phyloP scores from a whole-genome alignment of 2,113 vertebrate genomes.

The Antechinus flavipes region DNA sequence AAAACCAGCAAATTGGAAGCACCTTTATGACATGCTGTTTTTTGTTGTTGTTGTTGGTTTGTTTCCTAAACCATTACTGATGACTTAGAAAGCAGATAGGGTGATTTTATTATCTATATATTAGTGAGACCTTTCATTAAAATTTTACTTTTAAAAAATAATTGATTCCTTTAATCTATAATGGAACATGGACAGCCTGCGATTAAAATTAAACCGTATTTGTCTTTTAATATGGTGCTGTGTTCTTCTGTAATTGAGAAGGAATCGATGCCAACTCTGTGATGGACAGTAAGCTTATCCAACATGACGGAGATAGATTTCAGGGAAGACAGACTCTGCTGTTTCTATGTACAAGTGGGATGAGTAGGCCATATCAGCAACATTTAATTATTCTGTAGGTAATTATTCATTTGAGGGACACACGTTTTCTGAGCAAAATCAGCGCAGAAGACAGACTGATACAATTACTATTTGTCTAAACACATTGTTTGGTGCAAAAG shows the following conservation, averaged over 20 bases:
- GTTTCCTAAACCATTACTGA: constrained; percentile 52
- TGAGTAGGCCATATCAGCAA: constrained; percentile 87
- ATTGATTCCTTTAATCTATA: constrained; percentile 86
- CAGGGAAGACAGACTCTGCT: constrained; percentile 88
- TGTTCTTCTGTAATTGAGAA: constrained; percentile 87
- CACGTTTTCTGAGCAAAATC: constrained; percentile 80
- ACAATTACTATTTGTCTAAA: constrained; percentile 83
- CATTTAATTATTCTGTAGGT: constrained; percentile 94
- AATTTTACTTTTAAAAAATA: constrained; percentile 85
- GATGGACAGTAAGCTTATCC: constrained; percentile 91
- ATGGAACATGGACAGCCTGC: constrained; percentile 81
- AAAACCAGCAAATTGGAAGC: constrained; percentile 20
- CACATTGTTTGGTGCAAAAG: constrained; percentile 76
- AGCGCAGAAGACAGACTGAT: constrained; percentile 78
- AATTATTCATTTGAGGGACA: constrained; percentile 91
- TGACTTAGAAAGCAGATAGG: constrained; percentile 71
- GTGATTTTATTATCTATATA: constrained; percentile 68
- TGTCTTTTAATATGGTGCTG: constrained; percentile 86
- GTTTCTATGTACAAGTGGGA: constrained; percentile 88
- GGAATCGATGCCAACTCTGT: constrained; percentile 85
- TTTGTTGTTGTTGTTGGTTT: constrained; percentile 12
- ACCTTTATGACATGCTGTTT: constrained; percentile 18
- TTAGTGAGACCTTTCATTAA: constrained; percentile 81
- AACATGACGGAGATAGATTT: constrained; percentile 93
- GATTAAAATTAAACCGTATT: constrained; percentile 89